A percentile compares a stretch with the other conserved stretches of the same genome.
Conservation (phyloP, 1,140 invertebrate genomes). For the Bombus waltoni region DNA sequence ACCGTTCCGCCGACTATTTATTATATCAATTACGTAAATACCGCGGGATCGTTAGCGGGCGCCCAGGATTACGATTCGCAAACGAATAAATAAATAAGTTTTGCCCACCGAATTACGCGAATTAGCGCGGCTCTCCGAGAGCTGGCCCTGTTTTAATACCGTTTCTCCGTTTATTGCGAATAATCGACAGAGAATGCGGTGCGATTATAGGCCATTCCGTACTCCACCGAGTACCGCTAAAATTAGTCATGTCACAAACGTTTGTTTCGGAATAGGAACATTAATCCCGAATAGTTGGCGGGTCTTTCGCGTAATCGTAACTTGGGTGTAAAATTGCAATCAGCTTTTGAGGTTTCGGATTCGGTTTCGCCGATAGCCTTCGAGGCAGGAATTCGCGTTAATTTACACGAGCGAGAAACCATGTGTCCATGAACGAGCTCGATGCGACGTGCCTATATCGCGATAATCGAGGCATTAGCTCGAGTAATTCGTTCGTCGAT, state of each 20-base stretch:
- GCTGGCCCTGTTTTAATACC: neutral
- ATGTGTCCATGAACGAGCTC: neutral
- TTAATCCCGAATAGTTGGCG: neutral
- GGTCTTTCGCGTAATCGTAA: neutral
- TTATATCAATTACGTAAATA: slow-evolving; percentile 34
- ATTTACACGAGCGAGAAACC: neutral
- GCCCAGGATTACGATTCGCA: neutral
- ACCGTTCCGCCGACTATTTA: neutral
- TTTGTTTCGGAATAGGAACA: neutral
- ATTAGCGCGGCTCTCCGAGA: neutral
- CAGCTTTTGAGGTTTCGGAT: neutral
- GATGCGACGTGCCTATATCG: neutral
- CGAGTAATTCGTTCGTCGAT: neutral
- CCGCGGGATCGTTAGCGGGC: slow-evolving; percentile 9
- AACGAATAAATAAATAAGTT: slow-evolving; percentile 37
- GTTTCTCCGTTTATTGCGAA: neutral
- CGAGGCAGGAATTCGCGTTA: no score
- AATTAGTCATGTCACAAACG: neutral
- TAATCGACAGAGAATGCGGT: neutral
- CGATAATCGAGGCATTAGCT: neutral
- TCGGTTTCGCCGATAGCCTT: no score
- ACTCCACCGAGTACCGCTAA: neutral
- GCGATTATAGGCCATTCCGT: neutral
- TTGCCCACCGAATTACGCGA: neutral
- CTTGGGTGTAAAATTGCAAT: neutral